phyloP scores from a whole-genome alignment of 2,113 vertebrate genomes.

The Chrysochloris asiatica region DNA sequence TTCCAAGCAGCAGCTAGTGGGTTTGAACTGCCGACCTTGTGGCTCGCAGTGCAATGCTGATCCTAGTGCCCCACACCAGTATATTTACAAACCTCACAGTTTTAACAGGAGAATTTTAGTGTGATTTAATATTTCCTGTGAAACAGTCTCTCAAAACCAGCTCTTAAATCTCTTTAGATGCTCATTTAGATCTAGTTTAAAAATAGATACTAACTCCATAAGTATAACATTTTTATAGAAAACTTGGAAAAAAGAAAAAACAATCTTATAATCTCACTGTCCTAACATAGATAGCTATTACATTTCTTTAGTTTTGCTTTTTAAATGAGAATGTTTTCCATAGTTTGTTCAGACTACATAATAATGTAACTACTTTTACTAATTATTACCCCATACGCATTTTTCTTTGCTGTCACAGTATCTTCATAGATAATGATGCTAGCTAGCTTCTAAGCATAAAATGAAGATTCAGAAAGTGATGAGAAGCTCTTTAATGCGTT shows the following conservation, averaged over 20 bases:
- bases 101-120: constrained; percentile 12
- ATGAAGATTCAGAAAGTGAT: neutral
- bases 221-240: neutral
- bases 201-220: constrained; percentile 12
- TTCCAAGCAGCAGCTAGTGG: no score
- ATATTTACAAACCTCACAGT: neutral
- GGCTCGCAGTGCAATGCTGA: no score
- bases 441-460: neutral
- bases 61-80: no score
- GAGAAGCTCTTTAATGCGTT: neutral
- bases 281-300: neutral
- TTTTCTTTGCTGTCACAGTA: constrained; percentile 18
- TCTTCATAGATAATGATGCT: neutral
- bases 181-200: constrained; percentile 33
- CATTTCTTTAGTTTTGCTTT: neutral
- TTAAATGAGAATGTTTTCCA: neutral
- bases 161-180: constrained; percentile 23
- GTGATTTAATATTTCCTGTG: constrained; percentile 28
- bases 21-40: no score
- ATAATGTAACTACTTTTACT: neutral
- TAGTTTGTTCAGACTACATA: neutral
- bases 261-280: neutral
- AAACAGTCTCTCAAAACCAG: constrained; percentile 27
- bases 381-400: neutral
- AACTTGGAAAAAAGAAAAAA: neutral